phyloP scores from a whole-genome alignment of 2,113 vertebrate species.

The Urocolius indicus region DNA sequence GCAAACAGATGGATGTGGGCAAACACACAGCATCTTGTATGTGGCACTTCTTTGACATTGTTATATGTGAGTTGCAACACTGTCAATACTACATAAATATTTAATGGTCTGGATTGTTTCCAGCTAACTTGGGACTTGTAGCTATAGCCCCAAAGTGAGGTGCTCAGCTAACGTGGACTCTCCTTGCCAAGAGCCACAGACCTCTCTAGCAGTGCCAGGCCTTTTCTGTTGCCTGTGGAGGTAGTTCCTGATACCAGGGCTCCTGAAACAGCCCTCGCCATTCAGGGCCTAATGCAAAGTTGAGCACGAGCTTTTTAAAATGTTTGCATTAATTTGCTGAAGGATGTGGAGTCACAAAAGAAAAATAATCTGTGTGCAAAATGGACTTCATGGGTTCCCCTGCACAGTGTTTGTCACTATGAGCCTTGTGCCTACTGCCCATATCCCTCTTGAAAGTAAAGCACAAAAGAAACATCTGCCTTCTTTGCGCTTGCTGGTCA shows the following conservation, averaged over 20 bases:
- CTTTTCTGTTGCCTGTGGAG: rapidly evolving
- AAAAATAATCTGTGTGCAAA: neutral
- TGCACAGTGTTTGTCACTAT: neutral
- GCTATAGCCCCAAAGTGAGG: neutral
- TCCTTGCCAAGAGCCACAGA: neutral
- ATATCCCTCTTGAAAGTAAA: neutral
- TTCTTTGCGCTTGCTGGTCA: neutral
- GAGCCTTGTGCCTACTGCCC: neutral
- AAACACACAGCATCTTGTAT: neutral
- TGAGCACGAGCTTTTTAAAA: too few species aligned
- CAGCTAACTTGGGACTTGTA: neutral
- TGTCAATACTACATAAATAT: slow-evolving; percentile 34
- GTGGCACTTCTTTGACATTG: slow-evolving; percentile 25
- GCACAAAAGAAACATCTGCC: neutral
- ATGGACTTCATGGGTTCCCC: neutral
- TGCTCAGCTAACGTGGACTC: neutral
- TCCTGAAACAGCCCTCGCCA: neutral
- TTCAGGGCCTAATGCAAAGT: neutral
- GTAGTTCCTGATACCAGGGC: neutral
- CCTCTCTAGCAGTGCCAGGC: neutral
- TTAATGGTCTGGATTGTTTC: slow-evolving; percentile 10
- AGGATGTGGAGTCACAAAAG: neutral
- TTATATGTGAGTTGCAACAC: slow-evolving; percentile 31
- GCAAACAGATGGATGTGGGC: slow-evolving; percentile 40
- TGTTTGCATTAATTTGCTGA: neutral